Evolutionary conservation across 1,140 invertebrate species (phyloP), one percentile per base, ranked within the genome.

Genomic region (Sycobia sp.): DNA sequence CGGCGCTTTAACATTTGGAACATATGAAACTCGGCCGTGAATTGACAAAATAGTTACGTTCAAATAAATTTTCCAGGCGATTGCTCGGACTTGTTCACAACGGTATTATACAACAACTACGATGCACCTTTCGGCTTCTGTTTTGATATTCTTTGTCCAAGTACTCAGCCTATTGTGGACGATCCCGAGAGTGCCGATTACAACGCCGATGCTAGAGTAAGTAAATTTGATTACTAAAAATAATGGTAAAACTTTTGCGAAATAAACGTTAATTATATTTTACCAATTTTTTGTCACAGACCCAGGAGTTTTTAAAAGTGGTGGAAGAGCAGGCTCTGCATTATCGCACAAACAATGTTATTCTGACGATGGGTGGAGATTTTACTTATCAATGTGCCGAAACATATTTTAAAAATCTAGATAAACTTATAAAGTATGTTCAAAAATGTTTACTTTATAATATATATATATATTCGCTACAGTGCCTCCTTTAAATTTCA

Each of bases 291-390:
- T 32, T 11, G 11, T 32, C 29, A 5, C 64, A 76, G 74, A 54
- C 75, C n/a, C 43, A 62, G 8, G 2, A 16, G 3, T 70, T 76
- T 51, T 49, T 76, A 34, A 1, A 13, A 0, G 74, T 56, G 5
- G 66, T 55, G 4, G 44, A 73, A 39, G 73, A 71, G 13, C 85
- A 88, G 78, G 76, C 85, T 0, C 67, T 73, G 32, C 73, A 71
- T 0, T 91, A 89, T 71, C 73, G 75, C 25, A 85, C 86, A 0
- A 88, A 90, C 67, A 89, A 96, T 73, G 82, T 96, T 22, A 84
- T 96, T 53, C 80, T 96, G 32, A 94, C 94, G 2, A 97, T 97
- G 95, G 95, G 96, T 0, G 89, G 89, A 47, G 95, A 98, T 80
- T 97, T 98, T 74, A 86, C 90, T 49, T 97, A 94, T 75, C 89